Evolutionary conservation across 2,113 vertebrate species (phyloP), one percentile per base, ranked within the genome.

Genomic region (Cygnus atratus): DNA sequence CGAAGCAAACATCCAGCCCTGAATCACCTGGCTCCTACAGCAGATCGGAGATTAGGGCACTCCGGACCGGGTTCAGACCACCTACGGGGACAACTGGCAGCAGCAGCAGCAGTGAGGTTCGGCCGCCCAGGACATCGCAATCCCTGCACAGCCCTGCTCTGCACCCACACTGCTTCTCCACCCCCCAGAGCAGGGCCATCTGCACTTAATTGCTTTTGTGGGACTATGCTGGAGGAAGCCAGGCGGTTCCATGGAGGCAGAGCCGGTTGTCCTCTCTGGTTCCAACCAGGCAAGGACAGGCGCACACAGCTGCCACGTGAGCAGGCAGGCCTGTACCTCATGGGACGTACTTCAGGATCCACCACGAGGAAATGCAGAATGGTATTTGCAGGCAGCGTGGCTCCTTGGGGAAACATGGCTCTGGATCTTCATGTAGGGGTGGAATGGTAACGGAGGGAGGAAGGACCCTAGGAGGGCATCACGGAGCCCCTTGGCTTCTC

Each of bases 1-100:
- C 52, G 0, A 62, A 93, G 72, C 86, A 84, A 96, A 93, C 76
- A 90, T 31, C 28, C 86, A 96, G 76, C 88, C 79, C 70, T 95
- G 95, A 93, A 84, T 90, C 83, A 87, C 62, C 88, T 93, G 90
- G 93, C 93, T 92, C 90, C 86, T 54, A 9, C 57, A 33, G 80
- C 58, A 88, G 90, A 97, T 92, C 0, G 0, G 18, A 97, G 96
- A 96, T 96, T 88, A 91, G 86, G 81, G 84, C 41, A 58, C 57
- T 87, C 33, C 61, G 44, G 88, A 81, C 70, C 0, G 0, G 0
- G 33, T 89, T 91, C 94, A 92, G 94, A 95, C 93, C 96, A 95
- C 95, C 93, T 85, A 93, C 26, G 0, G 9, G 15, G 78, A 57
- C 0, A 2, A 80, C 92, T 92, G 77, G 58, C 0, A 1, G 84